These are phyloP conservation scores for Zaprionus camerounensis DNA, from an alignment of 1,140 invertebrate genomes.

Conservation along the genomic window DNA sequence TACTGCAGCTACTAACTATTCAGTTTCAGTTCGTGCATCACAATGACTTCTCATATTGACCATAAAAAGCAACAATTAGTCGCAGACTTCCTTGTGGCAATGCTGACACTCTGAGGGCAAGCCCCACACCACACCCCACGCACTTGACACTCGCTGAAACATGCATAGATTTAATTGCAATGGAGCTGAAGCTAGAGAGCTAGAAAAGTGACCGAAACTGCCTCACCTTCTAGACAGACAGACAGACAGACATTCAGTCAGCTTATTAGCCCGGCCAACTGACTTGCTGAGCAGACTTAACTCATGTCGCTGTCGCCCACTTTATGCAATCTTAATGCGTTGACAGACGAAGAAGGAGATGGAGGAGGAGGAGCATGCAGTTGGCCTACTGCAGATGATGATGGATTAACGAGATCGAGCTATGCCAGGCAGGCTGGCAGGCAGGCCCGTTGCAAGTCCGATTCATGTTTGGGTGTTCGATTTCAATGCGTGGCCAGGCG, in stretches of 20 bases:
- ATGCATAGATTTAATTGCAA: slow-evolving; percentile 17
- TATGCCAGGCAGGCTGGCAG: neutral
- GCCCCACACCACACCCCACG: slow-evolving; percentile 15
- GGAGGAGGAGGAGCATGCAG: slow-evolving; percentile 3
- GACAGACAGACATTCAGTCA: neutral
- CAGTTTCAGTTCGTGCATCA: neutral
- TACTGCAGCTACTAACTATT: no score
- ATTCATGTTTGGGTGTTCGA: slow-evolving; percentile 28
- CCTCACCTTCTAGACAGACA: slow-evolving; percentile 29
- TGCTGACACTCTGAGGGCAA: slow-evolving; percentile 13
- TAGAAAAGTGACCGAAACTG: slow-evolving; percentile 32
- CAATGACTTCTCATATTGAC: neutral
- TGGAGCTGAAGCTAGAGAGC: neutral
- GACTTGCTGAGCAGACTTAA: slow-evolving; percentile 1
- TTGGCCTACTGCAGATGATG: slow-evolving; percentile 14
- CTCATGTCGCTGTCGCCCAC: slow-evolving; percentile 12
- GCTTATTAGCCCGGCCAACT: slow-evolving; percentile 15
- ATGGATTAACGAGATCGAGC: slow-evolving; percentile 14
- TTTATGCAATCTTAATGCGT: slow-evolving; percentile 19
- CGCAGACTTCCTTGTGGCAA: slow-evolving; percentile 24
- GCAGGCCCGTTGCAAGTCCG: neutral
- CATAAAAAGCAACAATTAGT: neutral
- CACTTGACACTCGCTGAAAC: slow-evolving; percentile 35
- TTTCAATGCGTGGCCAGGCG: slow-evolving; percentile 3
- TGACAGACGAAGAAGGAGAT: slow-evolving; percentile 8